Base-by-base conservation (phyloP, 2,113 vertebrate species). In the Anoplopoma fimbria region DNA sequence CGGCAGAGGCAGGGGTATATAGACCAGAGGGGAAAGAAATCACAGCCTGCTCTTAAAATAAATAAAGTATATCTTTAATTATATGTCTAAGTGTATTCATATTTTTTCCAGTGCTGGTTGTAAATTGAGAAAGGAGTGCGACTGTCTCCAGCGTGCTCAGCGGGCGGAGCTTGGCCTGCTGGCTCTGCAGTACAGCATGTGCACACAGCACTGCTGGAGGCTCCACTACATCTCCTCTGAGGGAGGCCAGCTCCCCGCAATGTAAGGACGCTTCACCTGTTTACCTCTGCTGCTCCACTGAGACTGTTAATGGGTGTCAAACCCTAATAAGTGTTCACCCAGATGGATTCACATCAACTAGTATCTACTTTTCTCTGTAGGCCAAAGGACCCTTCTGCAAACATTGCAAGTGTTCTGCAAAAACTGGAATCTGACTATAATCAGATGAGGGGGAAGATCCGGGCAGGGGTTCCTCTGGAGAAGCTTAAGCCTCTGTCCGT, bases 171-270 rank as follows among this genome's bases (percentile, higher is more conserved):
- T 94, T 17, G 6, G 29, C 53, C 90, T 95, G 25, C 88, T 95
- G 51, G 84, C 79, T 3, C 89, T 95, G 81, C 92, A 95, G 82
- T 87, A 87, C 71, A 36, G 34, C 57, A 87, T 95, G 90, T 95
- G 92, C 76, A 82, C 61, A 69, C 91, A 93, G 53, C 85, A 95
- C 84, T 91, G 90, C 89, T 93, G 93, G 93, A 93, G 81, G 25
- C 74, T 87, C 40, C 79, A 27, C 77, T 23, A 2, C 2, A n/a
- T 21, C 9, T 73, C 61, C 4, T 23, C 69, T 62, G 79, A 91
- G 23, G 71, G 25, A 31, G 69, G 78, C 15, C 65, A 19, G 49
- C 53, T 75, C 57, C 7, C 8, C 12, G 5, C 25, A 25, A 0
- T 36, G 74, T 77, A 64, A 47, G 68, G 83, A 91, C 2, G 49